Evolutionary conservation across 2,113 vertebrate genomes (phyloP).

Genomic region (Calypte anna): DNA sequence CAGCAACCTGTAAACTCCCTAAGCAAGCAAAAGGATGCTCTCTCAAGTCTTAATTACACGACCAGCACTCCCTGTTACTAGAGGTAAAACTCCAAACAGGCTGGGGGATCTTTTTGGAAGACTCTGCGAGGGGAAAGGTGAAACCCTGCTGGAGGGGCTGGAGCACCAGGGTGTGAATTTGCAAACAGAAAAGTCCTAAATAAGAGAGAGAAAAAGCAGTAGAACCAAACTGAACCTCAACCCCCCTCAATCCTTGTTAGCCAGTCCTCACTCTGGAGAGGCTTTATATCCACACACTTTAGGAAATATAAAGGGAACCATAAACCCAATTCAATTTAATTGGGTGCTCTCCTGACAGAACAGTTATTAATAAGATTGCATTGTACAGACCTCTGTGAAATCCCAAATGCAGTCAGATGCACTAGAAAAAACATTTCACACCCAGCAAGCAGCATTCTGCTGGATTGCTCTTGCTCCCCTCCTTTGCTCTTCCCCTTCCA

Average conservation of each 20-base stretch:
- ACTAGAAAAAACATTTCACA: constrained; percentile 66
- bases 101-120: neutral
- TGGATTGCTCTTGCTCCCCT: constrained; percentile 15
- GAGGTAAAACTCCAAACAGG: constrained; percentile 14
- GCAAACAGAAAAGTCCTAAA: constrained; percentile 42
- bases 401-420: constrained; percentile 66
- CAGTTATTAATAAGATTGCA: constrained; percentile 80
- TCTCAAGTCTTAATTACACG: constrained; percentile 69
- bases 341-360: constrained; percentile 81
- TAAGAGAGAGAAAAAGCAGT: neutral
- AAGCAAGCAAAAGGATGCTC: neutral
- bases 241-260: constrained; percentile 58
- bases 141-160: neutral
- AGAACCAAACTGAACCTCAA: neutral
- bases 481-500: neutral
- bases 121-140: neutral
- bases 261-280: constrained; percentile 44
- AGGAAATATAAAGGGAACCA: constrained; percentile 77
- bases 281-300: constrained; percentile 69
- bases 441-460: constrained; percentile 30
- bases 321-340: constrained; percentile 81
- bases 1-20: neutral
- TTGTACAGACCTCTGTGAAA: constrained; percentile 72
- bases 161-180: constrained; percentile 22
- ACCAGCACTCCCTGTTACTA: neutral